phyloP scores from a whole-genome alignment of 2,888 invertebrate genomes.

The Aethes cnicana region DNA sequence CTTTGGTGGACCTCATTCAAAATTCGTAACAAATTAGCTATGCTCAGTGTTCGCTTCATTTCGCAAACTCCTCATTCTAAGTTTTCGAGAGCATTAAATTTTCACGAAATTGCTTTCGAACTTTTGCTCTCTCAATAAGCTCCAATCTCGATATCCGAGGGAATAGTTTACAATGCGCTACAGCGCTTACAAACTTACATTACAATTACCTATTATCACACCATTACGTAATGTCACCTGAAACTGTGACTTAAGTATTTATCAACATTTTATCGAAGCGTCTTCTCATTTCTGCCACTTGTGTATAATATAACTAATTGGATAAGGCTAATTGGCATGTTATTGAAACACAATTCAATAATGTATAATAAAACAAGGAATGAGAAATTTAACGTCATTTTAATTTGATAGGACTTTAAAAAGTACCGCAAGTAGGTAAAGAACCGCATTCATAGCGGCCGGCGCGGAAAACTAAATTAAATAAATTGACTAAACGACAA shows the following conservation, averaged over 20 bases:
- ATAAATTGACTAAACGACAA: conserved; percentile 22
- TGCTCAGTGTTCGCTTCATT: conserved; percentile 71
- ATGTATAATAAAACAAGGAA: too few relatives aligned
- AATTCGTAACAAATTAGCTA: conserved; percentile 75
- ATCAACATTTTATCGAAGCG: too few relatives aligned
- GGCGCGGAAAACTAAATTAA: conserved; percentile 16
- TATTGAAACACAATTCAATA: too few relatives aligned
- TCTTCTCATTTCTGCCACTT: too few relatives aligned
- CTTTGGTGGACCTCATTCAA: conserved; percentile 57
- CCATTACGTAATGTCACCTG: conserved; percentile 34
- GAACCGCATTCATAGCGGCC: neutral
- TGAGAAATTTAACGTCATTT: too few relatives aligned
- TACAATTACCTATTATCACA: conserved; percentile 44
- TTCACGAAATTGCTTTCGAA: conserved; percentile 77
- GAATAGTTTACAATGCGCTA: conserved; percentile 61
- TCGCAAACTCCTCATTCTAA: conserved; percentile 75
- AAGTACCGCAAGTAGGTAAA: too few relatives aligned
- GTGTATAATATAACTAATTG: too few relatives aligned
- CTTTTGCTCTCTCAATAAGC: conserved; percentile 73
- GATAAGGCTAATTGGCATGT: too few relatives aligned
- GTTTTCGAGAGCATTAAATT: conserved; percentile 74
- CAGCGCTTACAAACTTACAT: conserved; percentile 57
- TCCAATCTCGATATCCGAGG: conserved; percentile 65
- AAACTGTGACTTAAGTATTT: too few relatives aligned
- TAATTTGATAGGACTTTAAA: too few relatives aligned